Evolutionary conservation across 2,797 vertebrate genomes (phyloP), one percentile per base, ranked within the genome.

Genomic region (Yasuhikotakia modesta): DNA sequence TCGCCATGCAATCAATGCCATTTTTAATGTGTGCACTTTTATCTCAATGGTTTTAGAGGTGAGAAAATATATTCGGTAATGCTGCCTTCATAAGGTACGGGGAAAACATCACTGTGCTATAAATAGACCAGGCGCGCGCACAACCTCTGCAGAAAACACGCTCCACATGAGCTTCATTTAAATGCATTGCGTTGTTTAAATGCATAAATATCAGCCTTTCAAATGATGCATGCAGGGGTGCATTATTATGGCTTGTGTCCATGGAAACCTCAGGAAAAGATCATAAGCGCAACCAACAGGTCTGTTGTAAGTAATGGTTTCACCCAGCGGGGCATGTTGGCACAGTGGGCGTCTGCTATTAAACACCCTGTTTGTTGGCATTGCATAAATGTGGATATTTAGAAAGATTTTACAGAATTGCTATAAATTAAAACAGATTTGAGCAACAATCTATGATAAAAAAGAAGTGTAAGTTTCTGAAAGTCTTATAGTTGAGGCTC

Each of bases 91-190:
- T 68, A 66, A 70, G 79, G 71, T 67, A 48, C 70, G 70, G 81
- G 57, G 85, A 65, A 39, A 84, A 74, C 79, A 83, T 74, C 76
- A 75, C 78, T 39, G 77, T 7, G 72, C 75, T 85, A 85, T 67
- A 83, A 85, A 86, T 85, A 85, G 85, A 84, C 53, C 21, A 6
- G 35, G 61, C 50, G 72, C 39, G 24, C 61, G 48, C 70, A 48
- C 43, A 73, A 53, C 48, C 64, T 39, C 50, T 43, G 50, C 24
- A 30, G 52, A 52, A 27, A 30, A 48, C 63, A 61, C 12, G 24
- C 7, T 13, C 13, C 14, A 64, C 61, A 65, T 21, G 66, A 16
- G 2, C 61, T n/a, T n/a, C 14, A 22, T 45, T 30, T 4, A 8
- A 39, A 35, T 19, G 19, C 60, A 39, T 22, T 57, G 48, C 24